These are phyloP conservation scores for Cyphomyrmex costatus DNA, from an alignment of 1,140 invertebrate genomes.

Conservation along the genomic window DNA sequence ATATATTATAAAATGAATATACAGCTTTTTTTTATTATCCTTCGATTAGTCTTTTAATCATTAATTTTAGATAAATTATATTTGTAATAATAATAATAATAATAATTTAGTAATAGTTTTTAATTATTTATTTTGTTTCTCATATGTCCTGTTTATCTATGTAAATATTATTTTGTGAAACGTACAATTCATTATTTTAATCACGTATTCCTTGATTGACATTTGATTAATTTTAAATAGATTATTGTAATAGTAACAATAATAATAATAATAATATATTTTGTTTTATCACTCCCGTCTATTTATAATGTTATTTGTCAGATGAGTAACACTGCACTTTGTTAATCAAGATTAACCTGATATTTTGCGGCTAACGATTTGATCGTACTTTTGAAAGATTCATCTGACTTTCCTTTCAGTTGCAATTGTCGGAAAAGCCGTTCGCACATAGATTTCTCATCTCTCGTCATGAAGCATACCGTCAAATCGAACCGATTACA, in stretches of 20 bases:
- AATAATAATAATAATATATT: no score
- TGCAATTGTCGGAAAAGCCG: constrained; percentile 72
- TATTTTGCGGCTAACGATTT: constrained; percentile 63
- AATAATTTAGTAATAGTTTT: neutral
- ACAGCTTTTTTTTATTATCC: neutral
- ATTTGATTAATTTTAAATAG: neutral
- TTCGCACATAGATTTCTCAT: constrained; percentile 65
- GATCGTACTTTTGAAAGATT: constrained; percentile 28
- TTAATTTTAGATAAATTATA: neutral
- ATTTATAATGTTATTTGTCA: neutral
- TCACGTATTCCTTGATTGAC: no score
- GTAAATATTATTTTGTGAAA: neutral
- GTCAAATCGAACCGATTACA: constrained; percentile 80
- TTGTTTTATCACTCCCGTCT: neutral
- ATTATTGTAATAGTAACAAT: constrained; percentile 17
- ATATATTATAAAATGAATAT: neutral
- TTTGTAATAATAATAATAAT: neutral
- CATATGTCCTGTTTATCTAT: neutral
- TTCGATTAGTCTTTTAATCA: neutral
- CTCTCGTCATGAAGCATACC: constrained; percentile 72
- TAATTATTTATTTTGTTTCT: neutral
- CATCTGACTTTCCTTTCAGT: neutral
- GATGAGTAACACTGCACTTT: neutral
- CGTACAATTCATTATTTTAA: no score
- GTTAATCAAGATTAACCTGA: constrained; percentile 41